phyloP scores from a whole-genome alignment of 2,113 vertebrate species.

The Geothlypis trichas region DNA sequence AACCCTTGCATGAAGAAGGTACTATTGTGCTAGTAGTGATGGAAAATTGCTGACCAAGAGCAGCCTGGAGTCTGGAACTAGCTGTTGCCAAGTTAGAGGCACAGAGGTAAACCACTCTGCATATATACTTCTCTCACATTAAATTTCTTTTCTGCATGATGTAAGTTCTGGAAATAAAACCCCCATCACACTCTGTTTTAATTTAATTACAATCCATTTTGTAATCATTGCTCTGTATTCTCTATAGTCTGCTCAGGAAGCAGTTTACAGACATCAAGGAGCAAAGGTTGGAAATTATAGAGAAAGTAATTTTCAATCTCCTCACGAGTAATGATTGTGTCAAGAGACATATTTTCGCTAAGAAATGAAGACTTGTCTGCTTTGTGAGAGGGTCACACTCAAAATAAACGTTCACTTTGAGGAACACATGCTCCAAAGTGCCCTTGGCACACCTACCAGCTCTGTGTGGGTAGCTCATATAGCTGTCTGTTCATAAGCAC shows the following conservation, averaged over 20 bases:
- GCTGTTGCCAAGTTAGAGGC: background rate
- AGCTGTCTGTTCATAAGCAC: background rate
- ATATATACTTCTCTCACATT: background rate
- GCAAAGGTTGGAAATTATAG: background rate
- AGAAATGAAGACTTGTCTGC: background rate
- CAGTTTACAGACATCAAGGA: background rate
- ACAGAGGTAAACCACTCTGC: background rate
- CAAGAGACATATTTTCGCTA: background rate
- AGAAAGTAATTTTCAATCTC: background rate
- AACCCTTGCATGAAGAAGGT: background rate
- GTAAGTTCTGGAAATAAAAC: background rate
- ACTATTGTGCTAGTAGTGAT: background rate
- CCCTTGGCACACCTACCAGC: fast-evolving
- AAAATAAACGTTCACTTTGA: background rate
- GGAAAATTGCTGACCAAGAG: background rate
- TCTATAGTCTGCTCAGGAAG: background rate
- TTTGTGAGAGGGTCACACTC: background rate
- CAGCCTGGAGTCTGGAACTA: background rate
- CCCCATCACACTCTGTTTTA: background rate
- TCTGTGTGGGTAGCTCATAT: fast-evolving
- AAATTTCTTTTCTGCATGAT: background rate
- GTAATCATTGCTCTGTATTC: background rate
- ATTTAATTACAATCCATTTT: background rate
- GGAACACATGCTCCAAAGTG: background rate
- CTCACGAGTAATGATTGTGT: background rate